Base-by-base conservation (phyloP, 2,888 invertebrate species). In the Ecliptopera silaceata region DNA sequence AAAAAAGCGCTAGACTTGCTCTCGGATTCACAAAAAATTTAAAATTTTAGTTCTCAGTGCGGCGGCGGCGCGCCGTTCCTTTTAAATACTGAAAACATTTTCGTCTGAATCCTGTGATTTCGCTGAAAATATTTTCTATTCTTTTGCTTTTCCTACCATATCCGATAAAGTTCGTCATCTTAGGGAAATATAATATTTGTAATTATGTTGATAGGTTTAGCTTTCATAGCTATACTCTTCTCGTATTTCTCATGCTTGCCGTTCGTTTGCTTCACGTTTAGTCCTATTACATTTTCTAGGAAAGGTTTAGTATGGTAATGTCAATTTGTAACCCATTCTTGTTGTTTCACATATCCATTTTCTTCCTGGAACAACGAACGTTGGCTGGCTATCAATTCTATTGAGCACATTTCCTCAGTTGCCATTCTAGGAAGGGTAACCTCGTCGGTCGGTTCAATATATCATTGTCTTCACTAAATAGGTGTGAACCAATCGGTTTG, bases 31-130 rank as follows among this genome's bases (percentile, higher is more conserved):
- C 70, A 71, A 82, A 71, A 80, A 82, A 83, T 80, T 69, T 69
- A 72, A 59, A 74, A 75, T 75, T 77, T 82, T 84, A n/a, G n/a
- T n/a, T n/a, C 26, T 26, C 1, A 26, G 26, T 6, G 6, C 26
- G 26, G 26, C 26, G 26, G 26, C 20, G 44, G 63, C 65, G 11
- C 55, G 43, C 50, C 49, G 64, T 66, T 69, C 69, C 75, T 79
- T 75, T 82, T 77, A 79, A 81, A 79, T 77, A 77, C 75, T 78
- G 71, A 75, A 84, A 82, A 83, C 80, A 81, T 85, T 84, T 84
- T 84, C 70, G 79, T 26, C 26, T 20, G 74, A 74, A 75, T 67
- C 72, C 75, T 79, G 83, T 70, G 80, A 82, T 81, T 80, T 70
- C 62, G 73, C 72, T 74, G 71, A 71, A 72, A 78, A 75, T 75